These are phyloP conservation scores for Ibidorhyncha struthersii DNA, from an alignment of 2,113 vertebrate species.

Conservation along the genomic window DNA sequence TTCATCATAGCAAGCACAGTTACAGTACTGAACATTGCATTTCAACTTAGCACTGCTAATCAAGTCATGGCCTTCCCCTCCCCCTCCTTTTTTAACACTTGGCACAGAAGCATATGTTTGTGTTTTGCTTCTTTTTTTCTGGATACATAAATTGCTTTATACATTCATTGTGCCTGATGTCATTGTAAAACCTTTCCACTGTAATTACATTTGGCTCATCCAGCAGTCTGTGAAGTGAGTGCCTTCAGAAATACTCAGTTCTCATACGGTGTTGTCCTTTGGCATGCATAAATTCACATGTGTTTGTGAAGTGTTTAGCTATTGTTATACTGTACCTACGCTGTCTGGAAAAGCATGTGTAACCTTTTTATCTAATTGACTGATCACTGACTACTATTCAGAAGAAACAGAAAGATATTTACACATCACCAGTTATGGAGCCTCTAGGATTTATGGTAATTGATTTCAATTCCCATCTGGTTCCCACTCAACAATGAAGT, in stretches of 20 bases:
- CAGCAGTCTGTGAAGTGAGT: constrained; percentile 17
- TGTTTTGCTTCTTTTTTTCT: constrained; percentile 60
- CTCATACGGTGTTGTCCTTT: constrained; percentile 21
- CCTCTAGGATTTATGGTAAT: constrained; percentile 66
- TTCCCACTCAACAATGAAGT: constrained; percentile 71
- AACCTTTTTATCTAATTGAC: constrained; percentile 70
- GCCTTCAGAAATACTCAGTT: constrained; percentile 44
- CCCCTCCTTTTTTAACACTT: constrained; percentile 51
- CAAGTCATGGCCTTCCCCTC: not conserved
- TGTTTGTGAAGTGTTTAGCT: constrained; percentile 66
- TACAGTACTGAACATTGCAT: not conserved
- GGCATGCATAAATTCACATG: constrained; percentile 61
- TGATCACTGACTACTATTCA: constrained; percentile 70
- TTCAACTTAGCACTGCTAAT: not conserved
- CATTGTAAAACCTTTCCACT: constrained; percentile 54
- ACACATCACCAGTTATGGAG: constrained; percentile 67
- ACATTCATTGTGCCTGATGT: constrained; percentile 54
- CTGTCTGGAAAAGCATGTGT: constrained; percentile 65
- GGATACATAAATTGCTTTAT: constrained; percentile 47
- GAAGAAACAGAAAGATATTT: constrained; percentile 71
- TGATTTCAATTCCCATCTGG: constrained; percentile 69
- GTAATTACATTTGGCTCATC: constrained; percentile 49
- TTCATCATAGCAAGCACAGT: not conserved
- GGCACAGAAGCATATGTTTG: constrained; percentile 60
- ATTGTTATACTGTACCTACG: constrained; percentile 64